These are phyloP conservation scores for Amyelois transitella DNA, from an alignment of 1,140 invertebrate species.

Conservation along the genomic window DNA sequence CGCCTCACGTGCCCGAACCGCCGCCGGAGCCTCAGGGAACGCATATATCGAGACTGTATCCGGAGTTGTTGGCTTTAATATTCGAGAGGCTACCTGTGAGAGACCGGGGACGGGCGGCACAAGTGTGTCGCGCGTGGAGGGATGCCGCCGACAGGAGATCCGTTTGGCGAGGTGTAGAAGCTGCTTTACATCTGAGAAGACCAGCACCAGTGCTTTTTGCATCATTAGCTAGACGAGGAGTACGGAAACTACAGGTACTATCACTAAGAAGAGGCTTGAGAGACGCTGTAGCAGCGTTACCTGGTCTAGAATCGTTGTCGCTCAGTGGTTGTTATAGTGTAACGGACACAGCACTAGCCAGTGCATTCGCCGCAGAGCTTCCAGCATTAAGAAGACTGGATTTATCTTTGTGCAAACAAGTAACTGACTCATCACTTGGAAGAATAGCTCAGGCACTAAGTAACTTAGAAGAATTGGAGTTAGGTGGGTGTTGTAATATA, in stretches of 20 bases:
- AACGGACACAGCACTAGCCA: conserved; percentile 85
- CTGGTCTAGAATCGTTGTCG: conserved; percentile 90
- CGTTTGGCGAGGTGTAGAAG: conserved; percentile 95
- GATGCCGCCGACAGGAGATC: conserved; percentile 93
- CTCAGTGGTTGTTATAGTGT: conserved; percentile 95
- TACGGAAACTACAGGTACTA: conserved; percentile 91
- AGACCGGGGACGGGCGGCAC: conserved; percentile 91
- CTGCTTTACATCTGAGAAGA: conserved; percentile 89
- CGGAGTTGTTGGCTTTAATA: conserved; percentile 93
- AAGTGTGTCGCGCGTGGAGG: conserved; percentile 92
- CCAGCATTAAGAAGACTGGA: conserved; percentile 86
- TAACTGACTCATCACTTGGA: conserved; percentile 89
- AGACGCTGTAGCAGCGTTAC: conserved; percentile 90
- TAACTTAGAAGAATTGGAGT: conserved; percentile 89
- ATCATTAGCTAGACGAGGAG: conserved; percentile 89
- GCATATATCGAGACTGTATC: conserved; percentile 92
- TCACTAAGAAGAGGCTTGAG: conserved; percentile 88
- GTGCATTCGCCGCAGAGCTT: conserved; percentile 85
- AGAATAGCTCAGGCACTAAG: conserved; percentile 89
- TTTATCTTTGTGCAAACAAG: conserved; percentile 94
- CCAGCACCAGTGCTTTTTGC: conserved; percentile 89
- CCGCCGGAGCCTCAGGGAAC: conserved; percentile 75
- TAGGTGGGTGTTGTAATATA: conserved; percentile 93
- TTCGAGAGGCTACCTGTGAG: conserved; percentile 91
- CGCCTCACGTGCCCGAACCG: conserved; percentile 58